Conservation (phyloP, 2,888 invertebrate genomes). For the Psococerastis gibbosa region DNA sequence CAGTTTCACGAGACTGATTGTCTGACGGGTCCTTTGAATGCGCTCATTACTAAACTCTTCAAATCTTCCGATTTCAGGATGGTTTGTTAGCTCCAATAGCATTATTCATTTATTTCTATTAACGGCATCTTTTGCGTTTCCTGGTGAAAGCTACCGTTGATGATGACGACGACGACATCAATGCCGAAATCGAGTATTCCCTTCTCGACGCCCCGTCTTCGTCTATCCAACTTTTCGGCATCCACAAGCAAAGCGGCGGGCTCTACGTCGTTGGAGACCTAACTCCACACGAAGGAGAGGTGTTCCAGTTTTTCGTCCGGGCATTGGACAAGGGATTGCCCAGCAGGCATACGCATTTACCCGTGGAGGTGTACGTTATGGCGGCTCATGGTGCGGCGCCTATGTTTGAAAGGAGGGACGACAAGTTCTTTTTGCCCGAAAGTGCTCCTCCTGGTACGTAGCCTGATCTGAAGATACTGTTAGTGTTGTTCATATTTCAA, state of each 20-base stretch:
- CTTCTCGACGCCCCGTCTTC: slow-evolving; percentile 53
- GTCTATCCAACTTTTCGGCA: slow-evolving; percentile 46
- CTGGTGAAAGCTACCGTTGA: slow-evolving; percentile 38
- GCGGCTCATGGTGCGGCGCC: slow-evolving; percentile 49
- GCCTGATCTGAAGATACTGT: too few species aligned
- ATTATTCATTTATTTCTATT: too few species aligned
- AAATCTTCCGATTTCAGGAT: too few species aligned
- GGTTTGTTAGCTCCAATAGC: too few species aligned
- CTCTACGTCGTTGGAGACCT: slow-evolving; percentile 45
- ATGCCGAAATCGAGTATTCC: slow-evolving; percentile 53
- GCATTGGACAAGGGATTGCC: slow-evolving; percentile 64
- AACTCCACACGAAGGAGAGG: slow-evolving; percentile 42
- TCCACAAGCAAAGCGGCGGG: slow-evolving; percentile 56
- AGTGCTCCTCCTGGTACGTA: slow-evolving; percentile 44
- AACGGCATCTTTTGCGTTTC: too few species aligned
- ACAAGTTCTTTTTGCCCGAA: slow-evolving; percentile 66
- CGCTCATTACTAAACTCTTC: too few species aligned
- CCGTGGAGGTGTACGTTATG: slow-evolving; percentile 63
- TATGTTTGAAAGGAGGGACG: slow-evolving; percentile 48
- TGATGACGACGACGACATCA: slow-evolving; percentile 60
- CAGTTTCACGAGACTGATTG: too few species aligned
- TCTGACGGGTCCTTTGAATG: too few species aligned
- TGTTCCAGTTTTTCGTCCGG: slow-evolving; percentile 75
- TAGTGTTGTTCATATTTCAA: too few species aligned
- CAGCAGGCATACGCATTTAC: slow-evolving; percentile 60